Evolutionary conservation across 2,113 vertebrate species (phyloP), one percentile per base, ranked within the genome.

Genomic region (Mohoua ochrocephala): DNA sequence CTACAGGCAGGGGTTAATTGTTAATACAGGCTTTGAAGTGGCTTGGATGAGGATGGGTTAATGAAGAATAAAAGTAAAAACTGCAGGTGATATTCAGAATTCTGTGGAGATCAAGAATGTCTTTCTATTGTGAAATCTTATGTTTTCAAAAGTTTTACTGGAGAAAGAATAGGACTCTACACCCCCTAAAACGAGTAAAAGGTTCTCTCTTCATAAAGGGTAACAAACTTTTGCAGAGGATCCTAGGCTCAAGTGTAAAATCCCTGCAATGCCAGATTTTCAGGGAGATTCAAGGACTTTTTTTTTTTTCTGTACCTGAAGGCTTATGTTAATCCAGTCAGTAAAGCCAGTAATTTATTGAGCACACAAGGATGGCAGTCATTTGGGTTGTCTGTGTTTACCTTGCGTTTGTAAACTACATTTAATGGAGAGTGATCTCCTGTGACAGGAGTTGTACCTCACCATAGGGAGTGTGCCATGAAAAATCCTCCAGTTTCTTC

Each of bases 341-440:
- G 84, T 65, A 96, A 95, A 94, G 70, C 17, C 61, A 94, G 59
- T 85, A 80, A 96, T 85, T 96, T 91, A 94, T 71, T 93, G 71
- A 92, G n/a, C 47, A 59, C 37, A 95, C 61, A 94, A 82, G 27
- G 44, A 69, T 91, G 44, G 31, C 23, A 81, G 50, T 93, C 76
- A 70, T 94, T 93, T 93, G 41, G 37, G 52, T 89, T 2, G 4
- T 65, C 69, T 87, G 13, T 91, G 57, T 84, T 96, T 96, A 64
- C 88, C 97, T 95, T 96, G 57, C 87, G 68, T 97, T 97, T 98
- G 93, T 96, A 94, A 98, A 97, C 92, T 93, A 93, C 95, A 96
- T 95, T 97, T 96, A 97, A 97, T 97, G 75, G 63, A 96, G 94
- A 96, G 76, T 74, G 61, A 87, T 96, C 87, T 94, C 84, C 80